Conservation (phyloP, 2,888 invertebrate genomes). For the Shargacucullia verbasci region DNA sequence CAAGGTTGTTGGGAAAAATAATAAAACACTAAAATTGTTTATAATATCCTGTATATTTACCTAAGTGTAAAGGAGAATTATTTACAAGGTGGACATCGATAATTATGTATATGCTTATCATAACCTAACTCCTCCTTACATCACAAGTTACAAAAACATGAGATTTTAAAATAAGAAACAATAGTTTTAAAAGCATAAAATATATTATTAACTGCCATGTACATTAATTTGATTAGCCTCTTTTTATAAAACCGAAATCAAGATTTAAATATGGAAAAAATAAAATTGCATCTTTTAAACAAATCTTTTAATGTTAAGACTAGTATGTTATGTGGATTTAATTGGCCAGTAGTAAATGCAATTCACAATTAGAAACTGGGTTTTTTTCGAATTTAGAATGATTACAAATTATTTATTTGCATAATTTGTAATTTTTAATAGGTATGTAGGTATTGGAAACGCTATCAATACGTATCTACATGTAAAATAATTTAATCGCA, state of each 20-base stretch:
- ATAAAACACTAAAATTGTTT: slow-evolving; percentile 70
- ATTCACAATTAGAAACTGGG: slow-evolving; percentile 6
- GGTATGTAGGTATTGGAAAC: too few relatives aligned
- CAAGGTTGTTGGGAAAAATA: slow-evolving; percentile 23
- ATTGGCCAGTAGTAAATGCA: slow-evolving; percentile 26
- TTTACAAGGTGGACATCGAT: slow-evolving; percentile 87
- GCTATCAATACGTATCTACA: too few relatives aligned
- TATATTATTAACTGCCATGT: slow-evolving; percentile 27
- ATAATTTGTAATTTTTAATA: slow-evolving; percentile 1
- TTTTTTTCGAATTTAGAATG: slow-evolving; percentile 27
- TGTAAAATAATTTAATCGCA: slow-evolving; percentile 2
- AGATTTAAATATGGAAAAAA: slow-evolving; percentile 1
- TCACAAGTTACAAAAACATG: slow-evolving; percentile 55
- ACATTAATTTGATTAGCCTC: slow-evolving; percentile 52
- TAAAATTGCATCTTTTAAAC: not conserved
- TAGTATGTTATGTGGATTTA: slow-evolving; percentile 6
- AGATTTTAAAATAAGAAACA: slow-evolving; percentile 48
- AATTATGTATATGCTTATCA: slow-evolving; percentile 75
- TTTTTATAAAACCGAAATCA: slow-evolving; percentile 33
- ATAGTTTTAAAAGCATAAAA: slow-evolving; percentile 33
- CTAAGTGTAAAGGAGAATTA: slow-evolving; percentile 88
- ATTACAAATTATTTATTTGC: slow-evolving; percentile 5
- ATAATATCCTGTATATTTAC: slow-evolving; percentile 87
- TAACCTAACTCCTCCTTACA: slow-evolving; percentile 68
- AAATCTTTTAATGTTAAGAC: slow-evolving; percentile 7